Conservation (phyloP, 2,888 invertebrate species). For the Autographa pulchrina region DNA sequence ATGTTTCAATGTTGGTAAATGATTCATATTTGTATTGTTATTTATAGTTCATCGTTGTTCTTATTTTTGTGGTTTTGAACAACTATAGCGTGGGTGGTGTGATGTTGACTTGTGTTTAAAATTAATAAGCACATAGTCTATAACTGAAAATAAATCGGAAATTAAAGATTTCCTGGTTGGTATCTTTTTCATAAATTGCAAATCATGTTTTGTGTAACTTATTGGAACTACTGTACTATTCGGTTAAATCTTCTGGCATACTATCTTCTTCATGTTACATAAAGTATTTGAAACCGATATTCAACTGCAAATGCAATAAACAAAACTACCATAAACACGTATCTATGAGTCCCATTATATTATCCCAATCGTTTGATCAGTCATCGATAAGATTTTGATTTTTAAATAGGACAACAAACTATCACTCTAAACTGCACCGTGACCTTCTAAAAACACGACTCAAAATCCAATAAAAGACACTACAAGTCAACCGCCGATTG, state of each 20-base stretch:
- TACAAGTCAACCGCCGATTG: neutral
- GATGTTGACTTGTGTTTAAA: too few relatives aligned
- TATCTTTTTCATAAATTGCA: too few relatives aligned
- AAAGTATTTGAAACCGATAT: slow-evolving; percentile 6
- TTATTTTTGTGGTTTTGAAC: neutral
- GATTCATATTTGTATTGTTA: neutral
- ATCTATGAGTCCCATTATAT: slow-evolving; percentile 25
- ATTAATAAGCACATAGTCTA: too few relatives aligned
- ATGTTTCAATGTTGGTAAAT: slow-evolving; percentile 1
- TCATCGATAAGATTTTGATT: slow-evolving; percentile 57
- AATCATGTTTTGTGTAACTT: too few relatives aligned
- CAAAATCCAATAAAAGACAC: slow-evolving; percentile 7
- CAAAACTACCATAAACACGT: slow-evolving; percentile 30
- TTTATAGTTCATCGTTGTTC: neutral
- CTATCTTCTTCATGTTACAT: neutral
- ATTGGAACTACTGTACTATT: too few relatives aligned
- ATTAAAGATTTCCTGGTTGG: too few relatives aligned
- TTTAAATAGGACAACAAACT: slow-evolving; percentile 8
- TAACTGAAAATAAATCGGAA: too few relatives aligned
- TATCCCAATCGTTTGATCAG: slow-evolving; percentile 50
- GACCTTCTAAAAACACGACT: fast-evolving
- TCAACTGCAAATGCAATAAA: slow-evolving; percentile 19
- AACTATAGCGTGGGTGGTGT: neutral
- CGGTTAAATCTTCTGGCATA: too few relatives aligned
- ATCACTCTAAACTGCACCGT: slow-evolving; percentile 6